These are phyloP conservation scores for Pantelozetes paolii DNA, from an alignment of 2,888 invertebrate genomes.

Conservation along the genomic window DNA sequence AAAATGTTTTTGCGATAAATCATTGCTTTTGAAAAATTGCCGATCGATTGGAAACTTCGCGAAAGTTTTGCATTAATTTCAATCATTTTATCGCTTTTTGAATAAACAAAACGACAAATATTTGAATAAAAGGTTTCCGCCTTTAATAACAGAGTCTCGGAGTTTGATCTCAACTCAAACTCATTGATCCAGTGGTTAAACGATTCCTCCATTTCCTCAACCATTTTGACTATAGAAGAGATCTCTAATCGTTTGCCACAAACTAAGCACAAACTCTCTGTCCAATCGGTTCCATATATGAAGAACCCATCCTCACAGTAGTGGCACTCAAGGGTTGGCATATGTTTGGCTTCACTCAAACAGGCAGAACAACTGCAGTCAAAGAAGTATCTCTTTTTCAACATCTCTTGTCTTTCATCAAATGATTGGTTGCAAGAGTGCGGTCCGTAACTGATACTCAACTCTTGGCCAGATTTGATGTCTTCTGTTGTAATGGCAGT, in stretches of 20 bases:
- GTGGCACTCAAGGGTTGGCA: not conserved
- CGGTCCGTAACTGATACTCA: not conserved
- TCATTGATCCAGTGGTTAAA: constrained; percentile 7
- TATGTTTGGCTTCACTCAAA: not conserved
- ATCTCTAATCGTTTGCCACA: not conserved
- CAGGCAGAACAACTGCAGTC: not conserved
- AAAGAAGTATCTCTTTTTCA: constrained; percentile 8
- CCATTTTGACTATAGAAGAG: not conserved
- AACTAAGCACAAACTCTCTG: not conserved
- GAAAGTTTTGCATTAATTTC: not conserved
- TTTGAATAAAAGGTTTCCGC: not conserved
- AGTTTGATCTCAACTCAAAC: not conserved
- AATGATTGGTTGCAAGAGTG: not conserved
- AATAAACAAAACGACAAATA: not conserved
- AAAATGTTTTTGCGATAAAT: not conserved
- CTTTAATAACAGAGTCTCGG: not conserved
- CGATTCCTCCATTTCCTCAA: not conserved
- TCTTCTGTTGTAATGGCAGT: not conserved
- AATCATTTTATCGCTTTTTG: not conserved
- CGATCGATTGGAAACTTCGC: not conserved
- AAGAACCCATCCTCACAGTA: not conserved
- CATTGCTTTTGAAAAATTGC: not conserved
- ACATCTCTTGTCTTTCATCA: not conserved
- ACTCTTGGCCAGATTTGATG: not conserved
- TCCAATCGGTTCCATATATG: not conserved